phyloP scores from a whole-genome alignment of 2,113 vertebrate species.

The Catagonus wagneri region DNA sequence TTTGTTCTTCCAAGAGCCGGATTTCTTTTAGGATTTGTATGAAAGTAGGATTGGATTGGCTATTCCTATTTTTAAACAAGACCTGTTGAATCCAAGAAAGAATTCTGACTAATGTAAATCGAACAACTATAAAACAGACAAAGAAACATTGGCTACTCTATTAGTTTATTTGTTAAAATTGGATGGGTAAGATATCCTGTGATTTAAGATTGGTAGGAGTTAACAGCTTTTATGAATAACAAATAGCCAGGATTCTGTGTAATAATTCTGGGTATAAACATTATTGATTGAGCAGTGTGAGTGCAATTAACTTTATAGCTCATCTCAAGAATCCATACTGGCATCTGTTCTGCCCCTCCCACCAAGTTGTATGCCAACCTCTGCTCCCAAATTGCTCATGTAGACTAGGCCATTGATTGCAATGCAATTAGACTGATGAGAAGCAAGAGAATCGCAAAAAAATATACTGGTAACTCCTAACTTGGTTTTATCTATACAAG shows the following conservation, averaged over 20 bases:
- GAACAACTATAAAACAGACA: not conserved
- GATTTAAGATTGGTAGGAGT: not conserved
- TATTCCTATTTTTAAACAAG: slow-evolving; percentile 7
- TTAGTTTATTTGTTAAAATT: slow-evolving; percentile 35
- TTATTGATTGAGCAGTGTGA: slow-evolving; percentile 25
- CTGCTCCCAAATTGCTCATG: slow-evolving; percentile 45
- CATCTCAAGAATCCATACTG: slow-evolving; percentile 48
- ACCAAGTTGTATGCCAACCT: not conserved
- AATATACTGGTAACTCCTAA: slow-evolving; percentile 54
- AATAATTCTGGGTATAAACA: not conserved
- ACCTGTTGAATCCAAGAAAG: not conserved
- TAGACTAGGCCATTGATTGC: slow-evolving; percentile 35
- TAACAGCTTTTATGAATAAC: not conserved
- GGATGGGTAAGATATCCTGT: not conserved
- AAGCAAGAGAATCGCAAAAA: not conserved
- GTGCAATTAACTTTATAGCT: not conserved
- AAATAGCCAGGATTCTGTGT: not conserved
- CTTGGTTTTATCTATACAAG: slow-evolving; percentile 47
- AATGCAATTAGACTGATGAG: slow-evolving; percentile 76
- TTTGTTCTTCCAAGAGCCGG: not conserved
- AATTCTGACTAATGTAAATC: not conserved
- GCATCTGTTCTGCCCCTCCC: slow-evolving; percentile 69
- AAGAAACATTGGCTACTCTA: not conserved
- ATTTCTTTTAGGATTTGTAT: slow-evolving; percentile 21
- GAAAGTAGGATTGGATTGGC: not conserved